Evolutionary conservation across 2,888 invertebrate species (phyloP).

Genomic region (Bimastos eiseni): DNA sequence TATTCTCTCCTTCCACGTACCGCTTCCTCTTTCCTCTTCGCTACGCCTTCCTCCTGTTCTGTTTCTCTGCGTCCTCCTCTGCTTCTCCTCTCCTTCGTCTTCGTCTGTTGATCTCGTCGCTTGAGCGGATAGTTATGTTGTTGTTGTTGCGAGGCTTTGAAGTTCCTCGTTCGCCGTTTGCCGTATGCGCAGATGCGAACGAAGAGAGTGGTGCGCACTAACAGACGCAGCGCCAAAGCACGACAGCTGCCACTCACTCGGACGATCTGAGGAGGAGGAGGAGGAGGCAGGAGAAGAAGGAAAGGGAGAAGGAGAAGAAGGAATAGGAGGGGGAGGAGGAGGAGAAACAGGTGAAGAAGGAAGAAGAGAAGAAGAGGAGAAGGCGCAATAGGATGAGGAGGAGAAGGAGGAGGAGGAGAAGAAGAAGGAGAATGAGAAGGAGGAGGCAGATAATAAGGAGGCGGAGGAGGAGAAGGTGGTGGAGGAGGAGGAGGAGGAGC

Average conservation of each 20-base stretch:
- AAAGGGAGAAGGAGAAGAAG: background rate
- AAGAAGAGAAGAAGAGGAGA: too few relatives aligned
- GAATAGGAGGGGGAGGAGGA: background rate
- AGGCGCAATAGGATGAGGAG: too few relatives aligned
- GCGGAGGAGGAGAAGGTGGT: too few relatives aligned
- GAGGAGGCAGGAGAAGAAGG: slow-evolving; percentile 20
- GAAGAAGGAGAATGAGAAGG: too few relatives aligned
- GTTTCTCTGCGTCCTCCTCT: background rate
- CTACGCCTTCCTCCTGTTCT: background rate
- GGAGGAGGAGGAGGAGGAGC: too few relatives aligned
- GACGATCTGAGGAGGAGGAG: slow-evolving; percentile 19
- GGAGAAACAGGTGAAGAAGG: background rate
- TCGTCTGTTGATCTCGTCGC: background rate
- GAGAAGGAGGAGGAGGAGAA: too few relatives aligned
- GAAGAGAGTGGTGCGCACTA: background rate
- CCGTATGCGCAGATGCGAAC: background rate
- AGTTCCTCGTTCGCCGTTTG: background rate
- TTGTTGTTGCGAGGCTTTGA: background rate
- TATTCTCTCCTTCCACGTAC: background rate
- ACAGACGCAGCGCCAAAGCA: background rate
- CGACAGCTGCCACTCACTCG: too few relatives aligned
- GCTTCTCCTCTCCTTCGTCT: background rate
- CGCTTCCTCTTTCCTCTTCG: background rate
- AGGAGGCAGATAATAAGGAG: too few relatives aligned
- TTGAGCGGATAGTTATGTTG: background rate